Evolutionary conservation across 2,888 invertebrate species (phyloP).

Genomic region (Hypselothyrea guttata): DNA sequence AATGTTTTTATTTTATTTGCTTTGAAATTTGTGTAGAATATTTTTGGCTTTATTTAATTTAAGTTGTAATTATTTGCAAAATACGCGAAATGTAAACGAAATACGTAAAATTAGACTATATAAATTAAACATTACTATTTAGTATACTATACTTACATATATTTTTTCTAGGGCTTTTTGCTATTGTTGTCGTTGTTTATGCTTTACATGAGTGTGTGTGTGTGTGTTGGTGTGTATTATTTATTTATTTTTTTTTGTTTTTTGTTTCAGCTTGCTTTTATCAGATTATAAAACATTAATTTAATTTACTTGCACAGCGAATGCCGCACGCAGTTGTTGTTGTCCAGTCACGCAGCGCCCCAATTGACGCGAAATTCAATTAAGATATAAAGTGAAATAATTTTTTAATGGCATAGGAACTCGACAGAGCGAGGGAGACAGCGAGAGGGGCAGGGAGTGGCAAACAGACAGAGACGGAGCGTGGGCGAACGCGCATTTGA

Average conservation of each 20-base stretch:
- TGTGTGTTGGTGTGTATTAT: not conserved
- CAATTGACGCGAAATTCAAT: conserved; percentile 70
- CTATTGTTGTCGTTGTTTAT: conserved; percentile 1
- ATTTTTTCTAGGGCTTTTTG: not conserved
- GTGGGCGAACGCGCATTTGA: conserved; percentile 44
- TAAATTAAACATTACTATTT: too few species aligned
- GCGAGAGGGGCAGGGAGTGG: not conserved
- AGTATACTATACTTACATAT: too few species aligned
- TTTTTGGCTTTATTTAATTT: too few species aligned
- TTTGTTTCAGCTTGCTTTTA: conserved; percentile 55
- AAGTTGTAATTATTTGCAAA: too few species aligned
- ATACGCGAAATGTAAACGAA: too few species aligned
- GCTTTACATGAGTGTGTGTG: conserved; percentile 16
- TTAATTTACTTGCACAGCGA: conserved; percentile 58
- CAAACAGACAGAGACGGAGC: not conserved
- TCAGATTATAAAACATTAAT: conserved; percentile 72
- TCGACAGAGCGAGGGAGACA: not conserved
- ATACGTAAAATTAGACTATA: too few species aligned
- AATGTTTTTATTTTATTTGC: too few species aligned
- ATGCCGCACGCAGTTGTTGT: conserved; percentile 15
- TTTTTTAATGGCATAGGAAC: conserved; percentile 68
- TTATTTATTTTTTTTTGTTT: conserved; percentile 14
- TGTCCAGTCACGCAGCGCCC: conserved; percentile 50
- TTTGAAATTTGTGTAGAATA: too few species aligned
- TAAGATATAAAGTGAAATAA: conserved; percentile 73